Evolutionary conservation across 2,888 invertebrate species (phyloP).

Genomic region (Chorisops tibialis): DNA sequence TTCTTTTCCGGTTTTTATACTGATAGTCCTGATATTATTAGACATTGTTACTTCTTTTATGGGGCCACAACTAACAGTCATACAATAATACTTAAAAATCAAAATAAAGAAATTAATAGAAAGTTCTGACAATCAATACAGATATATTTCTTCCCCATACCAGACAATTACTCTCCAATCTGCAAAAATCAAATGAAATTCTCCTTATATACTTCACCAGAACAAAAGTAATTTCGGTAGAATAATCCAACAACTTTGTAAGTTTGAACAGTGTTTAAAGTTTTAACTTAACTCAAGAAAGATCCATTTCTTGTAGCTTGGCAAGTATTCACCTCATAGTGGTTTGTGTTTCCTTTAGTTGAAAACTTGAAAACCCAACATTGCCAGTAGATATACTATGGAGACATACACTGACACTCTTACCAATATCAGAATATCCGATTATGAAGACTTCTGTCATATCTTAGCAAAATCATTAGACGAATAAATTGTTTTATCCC

Average conservation of each 20-base stretch:
- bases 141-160: neutral
- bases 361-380: too few species aligned
- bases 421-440: too few species aligned
- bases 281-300: neutral
- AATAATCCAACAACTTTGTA: slow-evolving; percentile 10
- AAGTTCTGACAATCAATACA: neutral
- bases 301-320: neutral
- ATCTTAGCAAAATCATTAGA: neutral
- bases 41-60: too few species aligned
- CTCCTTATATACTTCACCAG: neutral
- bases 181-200: slow-evolving; percentile 6
- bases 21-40: too few species aligned
- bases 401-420: too few species aligned
- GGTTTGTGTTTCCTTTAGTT: neutral
- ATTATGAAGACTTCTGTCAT: too few species aligned
- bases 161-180: neutral
- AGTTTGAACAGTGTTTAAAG: slow-evolving; percentile 12
- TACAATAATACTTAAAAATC: too few species aligned
- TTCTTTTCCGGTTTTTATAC: too few species aligned
- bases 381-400: too few species aligned
- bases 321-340: neutral
- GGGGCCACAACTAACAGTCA: too few species aligned
- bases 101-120: too few species aligned
- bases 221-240: neutral
- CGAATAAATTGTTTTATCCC: neutral